Evolutionary conservation across 2,888 invertebrate species (phyloP), one percentile per base, ranked within the genome.

Genomic region (Vesta saturnalis): DNA sequence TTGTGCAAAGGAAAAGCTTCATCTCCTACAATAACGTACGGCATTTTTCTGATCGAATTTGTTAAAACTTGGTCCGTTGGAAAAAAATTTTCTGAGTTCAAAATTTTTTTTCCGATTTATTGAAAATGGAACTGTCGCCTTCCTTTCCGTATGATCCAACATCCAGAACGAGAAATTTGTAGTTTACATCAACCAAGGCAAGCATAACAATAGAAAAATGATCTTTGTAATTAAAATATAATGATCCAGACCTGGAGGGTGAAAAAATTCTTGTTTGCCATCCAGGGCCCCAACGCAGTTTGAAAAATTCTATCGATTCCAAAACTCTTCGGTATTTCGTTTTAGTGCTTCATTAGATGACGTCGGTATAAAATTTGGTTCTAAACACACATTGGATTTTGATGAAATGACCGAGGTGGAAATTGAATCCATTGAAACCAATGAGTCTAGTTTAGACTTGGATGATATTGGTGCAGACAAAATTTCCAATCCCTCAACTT

Each of bases 211-310:
- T 43, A 43, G 43, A 43, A 43, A 23, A 23, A 23, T 23, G 8
- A 23, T 23, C 23, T 23, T 23, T 23, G 23, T 23, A 23, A 23
- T 23, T 43, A 43, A 43, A 43, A 12, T 43, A 43, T 43, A 43
- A 43, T 5, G 43, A 43, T 43, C 43, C 43, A 5, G 43, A 43
- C 43, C 10, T 43, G 43, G 43, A n/a, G 10, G 43, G 43, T 43
- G 43, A 43, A 43, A 43, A 43, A 43, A 43, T 43, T 43, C 43
- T 43, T 43, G 43, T 12, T 43, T 43, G 43, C 43, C 14, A 43
- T 43, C 43, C 43, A 43, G 43, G 43, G 43, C 30, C 30, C 30
- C 30, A 30, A 30, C 10, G 30, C 30, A 30, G 30, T 30, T 30
- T 30, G 10, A 10, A 30, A 30, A 30, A 30, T n/a, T n/a, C n/a